phyloP scores from a whole-genome alignment of 1,140 invertebrate species.

The Lordiphosa stackelbergi region DNA sequence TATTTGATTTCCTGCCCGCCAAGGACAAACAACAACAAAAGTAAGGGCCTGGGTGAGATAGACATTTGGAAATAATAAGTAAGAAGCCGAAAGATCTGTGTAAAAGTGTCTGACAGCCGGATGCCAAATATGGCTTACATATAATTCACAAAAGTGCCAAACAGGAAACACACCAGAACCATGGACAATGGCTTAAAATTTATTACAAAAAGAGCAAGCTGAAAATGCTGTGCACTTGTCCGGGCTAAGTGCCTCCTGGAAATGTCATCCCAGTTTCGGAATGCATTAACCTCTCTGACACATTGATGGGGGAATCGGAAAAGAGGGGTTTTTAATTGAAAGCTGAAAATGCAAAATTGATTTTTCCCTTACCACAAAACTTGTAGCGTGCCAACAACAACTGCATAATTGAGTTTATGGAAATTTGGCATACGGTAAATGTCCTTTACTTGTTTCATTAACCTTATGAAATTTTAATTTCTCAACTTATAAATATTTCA shows the following conservation, averaged over 20 bases:
- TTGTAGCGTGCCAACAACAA: constrained; percentile 2
- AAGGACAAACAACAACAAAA: constrained; percentile 24
- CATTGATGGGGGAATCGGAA: constrained; percentile 46
- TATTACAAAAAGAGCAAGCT: constrained; percentile 49
- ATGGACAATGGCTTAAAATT: constrained; percentile 50
- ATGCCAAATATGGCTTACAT: constrained; percentile 47
- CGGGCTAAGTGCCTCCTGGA: constrained; percentile 42
- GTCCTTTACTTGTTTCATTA: constrained; percentile 62
- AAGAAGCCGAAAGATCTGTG: constrained; percentile 21
- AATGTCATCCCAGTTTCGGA: constrained; percentile 41
- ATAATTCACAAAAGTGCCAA: constrained; percentile 61
- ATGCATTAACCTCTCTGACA: constrained; percentile 66
- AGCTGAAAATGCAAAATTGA: constrained; percentile 27
- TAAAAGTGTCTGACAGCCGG: constrained; percentile 59
- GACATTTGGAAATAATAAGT: constrained; percentile 49
- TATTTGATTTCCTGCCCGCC: constrained; percentile 62
- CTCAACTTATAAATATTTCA: constrained; percentile 47
- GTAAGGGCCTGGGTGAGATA: constrained; percentile 1
- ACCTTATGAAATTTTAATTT: constrained; percentile 61
- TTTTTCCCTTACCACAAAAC: constrained; percentile 7
- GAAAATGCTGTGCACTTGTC: constrained; percentile 27
- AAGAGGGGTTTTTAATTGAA: constrained; percentile 33
- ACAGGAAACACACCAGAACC: constrained; percentile 54
- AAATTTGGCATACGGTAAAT: constrained; percentile 58
- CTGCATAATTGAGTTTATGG: constrained; percentile 61